These are phyloP conservation scores for Beroe forskalii DNA, from an alignment of 37 sponge, comb jelly and placozoan species.

Conservation along the genomic window DNA sequence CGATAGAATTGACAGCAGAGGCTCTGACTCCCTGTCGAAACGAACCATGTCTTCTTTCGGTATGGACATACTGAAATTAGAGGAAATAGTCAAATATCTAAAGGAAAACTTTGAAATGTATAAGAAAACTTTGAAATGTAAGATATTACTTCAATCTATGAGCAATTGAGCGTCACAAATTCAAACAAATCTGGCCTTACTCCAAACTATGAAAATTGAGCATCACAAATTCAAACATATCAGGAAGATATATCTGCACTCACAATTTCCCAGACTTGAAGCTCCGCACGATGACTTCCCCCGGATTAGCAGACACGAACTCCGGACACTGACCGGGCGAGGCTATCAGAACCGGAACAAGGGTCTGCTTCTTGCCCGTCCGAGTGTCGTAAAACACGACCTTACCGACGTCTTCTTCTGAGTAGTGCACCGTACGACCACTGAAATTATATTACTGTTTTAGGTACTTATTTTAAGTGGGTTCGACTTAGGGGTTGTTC, in stretches of 20 bases:
- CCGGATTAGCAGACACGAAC: neutral
- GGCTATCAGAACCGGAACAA: slow-evolving; percentile 14
- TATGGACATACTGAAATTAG: slow-evolving; percentile 63
- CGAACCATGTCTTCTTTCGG: slow-evolving; percentile 1
- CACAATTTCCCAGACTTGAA: slow-evolving; percentile 94
- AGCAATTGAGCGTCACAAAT: too few species aligned
- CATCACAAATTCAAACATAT: too few species aligned
- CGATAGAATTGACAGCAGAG: slow-evolving; percentile 8
- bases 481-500: too few species aligned
- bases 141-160: too few species aligned
- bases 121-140: neutral
- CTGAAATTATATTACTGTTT: too few species aligned
- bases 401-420: slow-evolving; percentile 30
- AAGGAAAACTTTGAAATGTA: neutral
- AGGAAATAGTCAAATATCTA: neutral
- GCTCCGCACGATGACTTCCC: slow-evolving; percentile 69
- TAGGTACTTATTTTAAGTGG: too few species aligned
- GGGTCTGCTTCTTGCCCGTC: slow-evolving; percentile 35
- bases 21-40: slow-evolving; percentile 21
- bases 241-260: slow-evolving; percentile 63
- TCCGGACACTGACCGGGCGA: slow-evolving; percentile 22
- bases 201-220: too few species aligned
- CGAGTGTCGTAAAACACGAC: slow-evolving; percentile 33
- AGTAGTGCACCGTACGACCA: neutral
- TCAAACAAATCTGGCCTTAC: too few species aligned